Base-by-base conservation (phyloP, 2,888 invertebrate species). In the Adela reaumurella region DNA sequence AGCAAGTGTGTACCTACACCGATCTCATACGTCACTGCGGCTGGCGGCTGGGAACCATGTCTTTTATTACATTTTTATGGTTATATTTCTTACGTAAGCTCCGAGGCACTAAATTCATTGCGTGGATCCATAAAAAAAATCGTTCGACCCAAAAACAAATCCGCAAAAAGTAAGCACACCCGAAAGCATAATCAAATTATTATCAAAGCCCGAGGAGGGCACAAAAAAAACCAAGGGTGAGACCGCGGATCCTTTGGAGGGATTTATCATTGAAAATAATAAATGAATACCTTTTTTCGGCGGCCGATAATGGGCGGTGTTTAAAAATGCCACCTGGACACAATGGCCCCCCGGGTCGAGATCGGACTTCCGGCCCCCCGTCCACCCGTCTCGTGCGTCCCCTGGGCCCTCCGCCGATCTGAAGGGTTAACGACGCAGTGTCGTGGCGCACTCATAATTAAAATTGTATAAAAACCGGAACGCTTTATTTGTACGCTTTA, bases 191-290 rank as follows among this genome's bases (percentile, higher is more conserved):
- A 51, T 52, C 50, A 52, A 52, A 52, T 53, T 45, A 49, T 48
- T 42, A 51, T 46, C 43, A 47, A 24, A 20, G 19, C 19, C 19
- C 18, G 44, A 14, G 10, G 19, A 46, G 41, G 35, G 35, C 35
- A 35, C 35, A 35, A 35, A 51, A 51, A 51, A 49, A 63, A 61
- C 61, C 65, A 62, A 67, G 65, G 67, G 65, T 59, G 61, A 60
- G 56, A 60, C 60, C 59, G 57, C 61, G 58, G 57, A 59, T 59
- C 62, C 61, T 65, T 62, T 51, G 57, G 57, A 59, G 56, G 61
- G 65, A 64, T 70, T 68, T 68, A 70, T 70, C 68, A 65, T 64
- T 58, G 60, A 58, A 60, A 58, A 59, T 67, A 65, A 69, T 63
- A 62, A 63, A 67, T 63, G 67, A 59, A 58, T 35, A 58, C 59